Evolutionary conservation across 2,888 invertebrate species (phyloP), one percentile per base, ranked within the genome.

Genomic region (Lepidochrysops patricia): DNA sequence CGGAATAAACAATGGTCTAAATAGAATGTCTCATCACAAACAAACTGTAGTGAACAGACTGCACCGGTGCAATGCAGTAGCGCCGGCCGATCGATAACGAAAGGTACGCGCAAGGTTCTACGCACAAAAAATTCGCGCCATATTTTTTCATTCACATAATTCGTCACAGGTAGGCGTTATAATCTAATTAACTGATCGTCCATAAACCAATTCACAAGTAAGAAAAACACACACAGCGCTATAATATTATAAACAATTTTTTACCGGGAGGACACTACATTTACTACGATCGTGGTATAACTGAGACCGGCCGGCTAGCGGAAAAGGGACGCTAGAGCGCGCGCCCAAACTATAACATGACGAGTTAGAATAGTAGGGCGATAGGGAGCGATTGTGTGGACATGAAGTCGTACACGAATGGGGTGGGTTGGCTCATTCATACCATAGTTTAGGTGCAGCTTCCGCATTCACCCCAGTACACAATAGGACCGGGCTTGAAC

Each of bases 321-420:
- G 66, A 64, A 67, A 76, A 75, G 76, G 79, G 79, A 77, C 78
- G 79, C 78, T 74, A 76, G 74, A 75, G 75, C 75, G 80, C 74
- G 78, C 80, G 79, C 77, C 77, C 73, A 79, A 83, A 82, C 82
- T 86, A 84, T 85, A 85, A 84, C 80, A 83, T 83, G 82, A 80
- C 82, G 70, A 81, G 71, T 80, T 81, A 69, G 71, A 79, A 76
- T 80, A 79, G 80, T 76, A 77, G 83, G 84, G 83, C 77, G 73
- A 70, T 66, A 72, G 71, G 75, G 74, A 72, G 71, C 68, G 63
- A 62, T 63, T 63, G 67, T 66, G 66, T 15, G 66, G 72, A 73
- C 75, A 69, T 70, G 72, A 74, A n/a, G 74, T 75, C 76, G 69
- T 70, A 66, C 69, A 72, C 68, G 68, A 76, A 70, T 70, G 71